Base-by-base conservation (phyloP, 35 echinoderm and acorn worm species). In the Ptychodera flava region DNA sequence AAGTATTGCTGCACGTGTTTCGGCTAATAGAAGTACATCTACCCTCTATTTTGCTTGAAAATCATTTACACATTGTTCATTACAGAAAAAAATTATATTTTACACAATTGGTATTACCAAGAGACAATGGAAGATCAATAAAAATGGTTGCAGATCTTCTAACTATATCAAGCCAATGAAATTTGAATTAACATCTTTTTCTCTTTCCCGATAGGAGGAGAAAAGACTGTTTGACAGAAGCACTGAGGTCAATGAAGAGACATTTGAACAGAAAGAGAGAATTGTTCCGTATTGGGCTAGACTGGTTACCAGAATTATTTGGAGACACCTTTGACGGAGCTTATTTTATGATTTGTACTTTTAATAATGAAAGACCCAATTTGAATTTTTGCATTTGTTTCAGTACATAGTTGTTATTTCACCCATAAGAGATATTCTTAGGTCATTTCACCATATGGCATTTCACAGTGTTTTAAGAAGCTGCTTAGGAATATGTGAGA, bases 261-360 rank as follows among this genome's bases (percentile, higher is more conserved):
- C 82, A 37, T 83, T 83, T 37, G 82, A 83, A 10, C 33, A 83
- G n/a, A n/a, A 33, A 36, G 82, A 83, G 10, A 34, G 82, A 34
- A 1, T 36, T 16, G 82, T 36, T 30, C 82, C 82, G 1, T 37
- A 36, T 34, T 83, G 82, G 82, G 82, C 37, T 1, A 34, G 82
- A 83, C 30, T 83, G 30, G 37, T 83, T 28, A 36, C 37, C 16
- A 34, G 33, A 0, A 35, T 83, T 83, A 83, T 83, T n/a, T 36
- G 37, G 35, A 83, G 37, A 34, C 37, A 36, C 29, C 37, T 83
- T 37, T 83, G 29, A 30, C 30, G n/a, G n/a, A 64, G 22, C 45
- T 22, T 6, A 64, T 64, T n/a, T n/a, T n/a, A n/a, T n/a, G n/a
- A n/a, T n/a, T n/a, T n/a, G n/a, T n/a, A n/a, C n/a, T n/a, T n/a